Conservation (phyloP, 2,113 vertebrate species). For the Heteronetta atricapilla region DNA sequence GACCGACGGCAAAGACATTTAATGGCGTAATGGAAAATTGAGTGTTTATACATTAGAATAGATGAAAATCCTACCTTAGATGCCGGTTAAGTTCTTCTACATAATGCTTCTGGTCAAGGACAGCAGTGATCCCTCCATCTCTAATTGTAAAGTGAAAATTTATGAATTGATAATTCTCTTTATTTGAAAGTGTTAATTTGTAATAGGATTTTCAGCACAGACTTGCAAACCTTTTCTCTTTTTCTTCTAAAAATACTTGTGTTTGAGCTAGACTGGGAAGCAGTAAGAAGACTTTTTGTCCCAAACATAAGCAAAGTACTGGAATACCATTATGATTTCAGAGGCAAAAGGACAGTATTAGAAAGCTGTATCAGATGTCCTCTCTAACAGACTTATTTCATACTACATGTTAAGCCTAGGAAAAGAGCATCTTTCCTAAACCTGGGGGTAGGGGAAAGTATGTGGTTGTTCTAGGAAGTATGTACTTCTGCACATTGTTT, state of each 20-base stretch:
- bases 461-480: neutral
- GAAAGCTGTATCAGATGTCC: neutral
- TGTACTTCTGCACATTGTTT: neutral
- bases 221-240: neutral
- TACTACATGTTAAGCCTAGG: neutral
- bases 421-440: neutral
- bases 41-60: neutral
- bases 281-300: neutral
- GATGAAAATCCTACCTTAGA: conserved; percentile 79
- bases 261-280: neutral
- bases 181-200: neutral
- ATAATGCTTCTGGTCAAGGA: conserved; percentile 98
- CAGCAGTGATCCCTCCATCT: conserved; percentile 89
- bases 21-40: neutral
- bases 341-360: neutral
- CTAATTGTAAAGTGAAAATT: conserved; percentile 67
- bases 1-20: neutral
- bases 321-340: neutral
- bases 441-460: too few species aligned
- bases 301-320: neutral
- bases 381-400: neutral
- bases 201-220: neutral
- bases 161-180: neutral
- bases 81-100: conserved; percentile 96
- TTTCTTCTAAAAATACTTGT: neutral